A percentile compares a stretch with the other conserved stretches of the same genome.
Conservation (phyloP, 2,797 vertebrate species). For the Oryzias dopingdopingensis region DNA sequence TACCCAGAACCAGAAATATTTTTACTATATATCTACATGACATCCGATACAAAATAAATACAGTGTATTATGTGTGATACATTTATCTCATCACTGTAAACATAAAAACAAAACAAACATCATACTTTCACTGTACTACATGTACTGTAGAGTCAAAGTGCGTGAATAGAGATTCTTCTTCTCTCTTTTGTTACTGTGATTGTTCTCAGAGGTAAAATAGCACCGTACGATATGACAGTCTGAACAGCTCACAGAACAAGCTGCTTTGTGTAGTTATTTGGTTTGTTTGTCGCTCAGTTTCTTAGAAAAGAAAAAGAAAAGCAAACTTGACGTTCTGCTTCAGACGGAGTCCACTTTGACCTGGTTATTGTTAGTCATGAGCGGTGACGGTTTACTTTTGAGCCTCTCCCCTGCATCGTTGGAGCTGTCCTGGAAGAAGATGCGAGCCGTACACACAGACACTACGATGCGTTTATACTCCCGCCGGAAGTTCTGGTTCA, state of each 20-base stretch:
- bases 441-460: conserved; percentile 85
- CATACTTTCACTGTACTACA: conserved; percentile 65
- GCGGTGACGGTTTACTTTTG: conserved; percentile 89
- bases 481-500: conserved; percentile 96
- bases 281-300: conserved; percentile 43
- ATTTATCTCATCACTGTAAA: conserved; percentile 75
- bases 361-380: conserved; percentile 90
- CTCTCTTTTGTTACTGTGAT: conserved; percentile 60
- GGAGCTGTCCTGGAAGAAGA: conserved; percentile 89
- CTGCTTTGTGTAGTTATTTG: conserved; percentile 59
- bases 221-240: conserved; percentile 67
- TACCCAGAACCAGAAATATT: conserved; percentile 58
- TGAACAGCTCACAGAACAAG: conserved; percentile 46
- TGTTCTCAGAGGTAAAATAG: conserved; percentile 67
- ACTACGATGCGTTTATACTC: conserved; percentile 93
- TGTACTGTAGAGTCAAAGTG: conserved; percentile 65
- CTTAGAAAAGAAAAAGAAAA: conserved; percentile 18
- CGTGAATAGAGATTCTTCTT: conserved; percentile 61
- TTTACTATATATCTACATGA: conserved; percentile 53
- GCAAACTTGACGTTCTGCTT: conserved; percentile 39
- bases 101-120: conserved; percentile 69
- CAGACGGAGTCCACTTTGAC: conserved; percentile 92
- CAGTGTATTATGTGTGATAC: conserved; percentile 59
- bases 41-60: conserved; percentile 70
- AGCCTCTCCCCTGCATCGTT: conserved; percentile 85